Conservation (phyloP, 2,797 vertebrate genomes). For the Podarcis lilfordi region DNA sequence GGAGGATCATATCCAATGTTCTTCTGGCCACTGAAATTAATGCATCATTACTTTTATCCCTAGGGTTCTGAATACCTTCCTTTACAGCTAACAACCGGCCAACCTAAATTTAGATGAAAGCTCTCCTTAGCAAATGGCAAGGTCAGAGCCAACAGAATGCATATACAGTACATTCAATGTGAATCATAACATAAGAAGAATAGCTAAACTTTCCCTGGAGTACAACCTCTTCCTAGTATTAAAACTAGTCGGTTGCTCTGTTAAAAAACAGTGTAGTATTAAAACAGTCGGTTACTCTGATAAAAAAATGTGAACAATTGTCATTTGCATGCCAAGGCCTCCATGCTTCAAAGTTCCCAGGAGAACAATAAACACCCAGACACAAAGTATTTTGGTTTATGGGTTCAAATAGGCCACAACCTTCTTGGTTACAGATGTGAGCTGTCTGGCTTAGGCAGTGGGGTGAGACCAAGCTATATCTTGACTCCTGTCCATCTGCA, state of each 20-base stretch:
- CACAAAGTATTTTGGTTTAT: too few species aligned
- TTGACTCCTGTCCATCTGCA: too few species aligned
- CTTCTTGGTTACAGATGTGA: too few species aligned
- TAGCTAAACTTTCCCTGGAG: neutral
- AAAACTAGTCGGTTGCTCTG: neutral
- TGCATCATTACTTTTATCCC: slow-evolving; percentile 54
- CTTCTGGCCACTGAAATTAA: slow-evolving; percentile 50
- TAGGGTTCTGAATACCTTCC: slow-evolving; percentile 36
- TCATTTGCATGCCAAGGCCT: too few species aligned
- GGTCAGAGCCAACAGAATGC: slow-evolving; percentile 24
- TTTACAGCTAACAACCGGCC: neutral
- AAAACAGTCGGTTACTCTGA: too few species aligned
- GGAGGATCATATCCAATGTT: slow-evolving; percentile 44
- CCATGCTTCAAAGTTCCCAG: too few species aligned
- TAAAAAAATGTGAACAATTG: too few species aligned
- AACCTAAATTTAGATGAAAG: slow-evolving; percentile 43
- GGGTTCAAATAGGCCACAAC: too few species aligned
- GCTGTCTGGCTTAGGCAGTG: too few species aligned
- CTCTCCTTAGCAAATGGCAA: slow-evolving; percentile 27
- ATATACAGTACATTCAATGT: slow-evolving; percentile 22
- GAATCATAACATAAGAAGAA: neutral
- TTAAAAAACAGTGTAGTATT: neutral
- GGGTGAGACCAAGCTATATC: too few species aligned
- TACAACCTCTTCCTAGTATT: neutral
- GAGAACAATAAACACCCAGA: too few species aligned